Evolutionary conservation across 2,888 invertebrate genomes (phyloP).

Genomic region (Mesorhabditis sp.): DNA sequence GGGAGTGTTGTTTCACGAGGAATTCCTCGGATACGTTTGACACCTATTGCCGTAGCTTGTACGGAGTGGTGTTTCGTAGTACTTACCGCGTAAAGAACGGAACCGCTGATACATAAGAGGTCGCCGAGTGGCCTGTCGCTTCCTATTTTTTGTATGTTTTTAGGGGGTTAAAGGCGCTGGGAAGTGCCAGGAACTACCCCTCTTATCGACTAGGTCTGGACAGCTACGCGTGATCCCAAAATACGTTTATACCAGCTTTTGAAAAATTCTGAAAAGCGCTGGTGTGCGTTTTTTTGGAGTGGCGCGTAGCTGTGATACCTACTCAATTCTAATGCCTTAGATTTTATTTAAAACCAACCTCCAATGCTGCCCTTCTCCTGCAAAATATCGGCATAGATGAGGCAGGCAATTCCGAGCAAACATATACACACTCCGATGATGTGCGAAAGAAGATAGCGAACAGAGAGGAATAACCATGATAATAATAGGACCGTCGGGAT

Average conservation of each 20-base stretch:
- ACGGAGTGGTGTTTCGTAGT: constrained; percentile 61
- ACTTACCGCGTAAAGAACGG: constrained; percentile 59
- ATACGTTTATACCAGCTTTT: too few relatives aligned
- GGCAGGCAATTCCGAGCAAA: constrained; percentile 76
- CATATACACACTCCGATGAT: constrained; percentile 70
- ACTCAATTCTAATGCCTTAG: neutral
- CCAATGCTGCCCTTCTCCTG: constrained; percentile 52
- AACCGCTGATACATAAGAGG: constrained; percentile 76
- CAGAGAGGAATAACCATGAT: constrained; percentile 75
- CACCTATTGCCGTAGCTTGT: constrained; percentile 69
- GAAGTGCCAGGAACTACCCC: too few relatives aligned
- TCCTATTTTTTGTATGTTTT: neutral
- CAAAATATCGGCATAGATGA: constrained; percentile 79
- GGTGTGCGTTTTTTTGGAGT: too few relatives aligned
- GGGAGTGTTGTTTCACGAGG: constrained; percentile 74
- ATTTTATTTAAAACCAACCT: constrained; percentile 15
- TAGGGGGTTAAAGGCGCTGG: too few relatives aligned
- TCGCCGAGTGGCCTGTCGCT: constrained; percentile 74
- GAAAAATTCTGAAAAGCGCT: too few relatives aligned
- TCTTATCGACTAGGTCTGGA: too few relatives aligned
- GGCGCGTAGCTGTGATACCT: neutral
- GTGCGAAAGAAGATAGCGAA: constrained; percentile 65
- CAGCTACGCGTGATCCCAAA: too few relatives aligned
- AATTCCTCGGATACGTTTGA: constrained; percentile 75
- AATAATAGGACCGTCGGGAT: constrained; percentile 77